Conservation (phyloP, 2,888 invertebrate genomes). For the Drosophila mayaguana region DNA sequence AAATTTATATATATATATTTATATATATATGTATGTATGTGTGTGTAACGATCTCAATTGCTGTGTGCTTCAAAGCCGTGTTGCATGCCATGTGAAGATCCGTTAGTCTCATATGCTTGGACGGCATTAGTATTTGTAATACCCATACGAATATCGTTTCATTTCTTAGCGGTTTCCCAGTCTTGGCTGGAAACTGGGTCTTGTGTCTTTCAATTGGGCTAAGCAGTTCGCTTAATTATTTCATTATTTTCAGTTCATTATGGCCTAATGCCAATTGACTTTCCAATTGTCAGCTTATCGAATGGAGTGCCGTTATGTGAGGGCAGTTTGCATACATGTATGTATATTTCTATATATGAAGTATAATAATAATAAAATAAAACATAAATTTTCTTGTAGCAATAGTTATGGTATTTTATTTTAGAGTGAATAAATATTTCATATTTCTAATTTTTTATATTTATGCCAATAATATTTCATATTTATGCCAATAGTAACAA, state of each 20-base stretch:
- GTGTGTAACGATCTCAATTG: conserved; percentile 19
- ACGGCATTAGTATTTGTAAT: conserved; percentile 16
- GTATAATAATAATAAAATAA: no score
- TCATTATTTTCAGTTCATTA: background rate
- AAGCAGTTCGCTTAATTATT: background rate
- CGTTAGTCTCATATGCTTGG: conserved; percentile 14
- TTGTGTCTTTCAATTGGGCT: background rate
- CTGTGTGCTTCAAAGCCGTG: conserved; percentile 16
- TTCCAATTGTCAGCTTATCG: background rate
- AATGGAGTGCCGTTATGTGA: no score
- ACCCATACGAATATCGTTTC: conserved; percentile 11
- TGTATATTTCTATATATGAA: no score
- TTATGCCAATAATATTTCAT: no score
- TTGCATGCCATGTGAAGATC: conserved; percentile 48
- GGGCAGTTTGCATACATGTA: no score
- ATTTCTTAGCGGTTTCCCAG: conserved; percentile 4
- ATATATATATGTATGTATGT: background rate
- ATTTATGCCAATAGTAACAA: no score
- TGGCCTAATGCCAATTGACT: background rate
- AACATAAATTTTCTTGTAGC: no score
- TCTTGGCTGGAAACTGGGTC: conserved; percentile 11
- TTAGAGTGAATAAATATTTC: no score
- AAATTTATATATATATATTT: conserved; percentile 3
- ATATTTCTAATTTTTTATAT: no score
- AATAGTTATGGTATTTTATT: no score